Conservation (phyloP, 2,888 invertebrate species). For the Bimastos eiseni region DNA sequence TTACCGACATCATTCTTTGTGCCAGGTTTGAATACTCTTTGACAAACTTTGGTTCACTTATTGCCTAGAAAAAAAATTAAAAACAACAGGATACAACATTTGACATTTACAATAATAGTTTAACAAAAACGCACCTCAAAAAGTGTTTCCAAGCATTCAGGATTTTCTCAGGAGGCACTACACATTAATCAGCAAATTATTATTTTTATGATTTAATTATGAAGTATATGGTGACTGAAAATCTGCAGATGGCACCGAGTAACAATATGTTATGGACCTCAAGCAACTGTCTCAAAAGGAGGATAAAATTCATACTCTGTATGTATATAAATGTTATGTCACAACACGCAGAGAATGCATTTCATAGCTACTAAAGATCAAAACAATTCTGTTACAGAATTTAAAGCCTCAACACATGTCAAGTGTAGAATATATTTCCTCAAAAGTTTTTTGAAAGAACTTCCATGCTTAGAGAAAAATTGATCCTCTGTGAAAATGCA, state of each 20-base stretch:
- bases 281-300: too few species aligned
- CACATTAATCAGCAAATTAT: too few species aligned
- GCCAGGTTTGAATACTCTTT: conserved; percentile 83
- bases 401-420: not conserved
- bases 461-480: not conserved
- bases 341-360: not conserved
- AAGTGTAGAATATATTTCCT: not conserved
- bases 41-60: conserved; percentile 91
- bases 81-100: not conserved
- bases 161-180: not conserved
- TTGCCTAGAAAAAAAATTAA: conserved; percentile 67
- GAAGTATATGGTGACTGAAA: too few species aligned
- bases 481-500: not conserved
- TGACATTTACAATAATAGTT: not conserved
- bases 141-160: not conserved
- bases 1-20: conserved; percentile 23
- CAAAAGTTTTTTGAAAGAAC: not conserved
- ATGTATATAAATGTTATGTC: not conserved
- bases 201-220: too few species aligned
- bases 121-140: not conserved
- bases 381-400: not conserved
- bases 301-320: too few species aligned
- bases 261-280: too few species aligned
- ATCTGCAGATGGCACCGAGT: too few species aligned
- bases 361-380: not conserved